Percentiles rank a stretch among this genome's conserved stretches.
phyloP scores from a whole-genome alignment of 2,113 vertebrate species.

The Anarhynchus alexandrinus region DNA sequence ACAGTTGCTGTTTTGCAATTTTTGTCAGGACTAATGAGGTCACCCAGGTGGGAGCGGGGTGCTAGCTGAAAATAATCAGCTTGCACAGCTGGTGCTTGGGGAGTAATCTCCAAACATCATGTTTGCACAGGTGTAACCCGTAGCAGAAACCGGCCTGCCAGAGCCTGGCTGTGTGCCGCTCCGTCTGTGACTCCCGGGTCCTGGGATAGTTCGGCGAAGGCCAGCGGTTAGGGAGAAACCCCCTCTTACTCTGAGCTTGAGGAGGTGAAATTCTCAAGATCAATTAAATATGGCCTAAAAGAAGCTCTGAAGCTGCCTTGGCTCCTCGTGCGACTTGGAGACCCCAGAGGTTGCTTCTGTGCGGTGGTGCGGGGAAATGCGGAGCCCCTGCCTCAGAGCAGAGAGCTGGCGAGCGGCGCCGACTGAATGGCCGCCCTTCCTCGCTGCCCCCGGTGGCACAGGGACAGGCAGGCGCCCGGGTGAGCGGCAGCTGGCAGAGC shows the following conservation, averaged over 20 bases:
- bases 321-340: fast-evolving
- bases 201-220: not conserved
- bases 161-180: not conserved
- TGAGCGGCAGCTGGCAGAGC: not conserved
- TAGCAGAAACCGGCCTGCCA: not conserved
- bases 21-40: constrained; percentile 41
- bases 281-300: not conserved
- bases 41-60: constrained; percentile 7
- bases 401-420: fast-evolving
- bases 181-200: not conserved
- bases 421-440: not conserved
- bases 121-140: constrained; percentile 62
- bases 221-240: not conserved
- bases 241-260: not conserved
- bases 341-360: not conserved
- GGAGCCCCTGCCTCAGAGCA: not conserved
- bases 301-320: not conserved
- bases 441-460: not conserved
- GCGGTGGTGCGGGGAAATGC: not conserved
- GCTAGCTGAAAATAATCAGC: constrained; percentile 28
- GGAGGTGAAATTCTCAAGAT: not conserved
- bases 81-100: constrained; percentile 54
- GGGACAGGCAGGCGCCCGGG: not conserved
- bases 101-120: not conserved
- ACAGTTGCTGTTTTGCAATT: constrained; percentile 27